Percentiles rank a stretch among this genome's conserved stretches.
phyloP scores from a whole-genome alignment of 30 jellyfish, hydroid and myxozoan species.

The Haliclystus octoradiatus region DNA sequence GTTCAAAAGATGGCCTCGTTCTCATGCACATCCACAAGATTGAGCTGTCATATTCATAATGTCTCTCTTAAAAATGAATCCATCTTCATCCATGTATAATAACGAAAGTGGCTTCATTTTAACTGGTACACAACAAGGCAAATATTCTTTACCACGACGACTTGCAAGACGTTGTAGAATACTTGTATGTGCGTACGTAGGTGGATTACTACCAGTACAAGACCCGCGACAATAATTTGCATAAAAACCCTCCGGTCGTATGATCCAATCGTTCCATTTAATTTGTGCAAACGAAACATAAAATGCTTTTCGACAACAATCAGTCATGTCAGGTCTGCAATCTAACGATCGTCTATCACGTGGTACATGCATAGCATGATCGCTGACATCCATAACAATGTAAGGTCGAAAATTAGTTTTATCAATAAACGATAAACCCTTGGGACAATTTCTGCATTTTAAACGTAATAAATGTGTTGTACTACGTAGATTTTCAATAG shows the following conservation, averaged over 20 bases:
- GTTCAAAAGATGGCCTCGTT: background rate
- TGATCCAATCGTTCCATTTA: constrained; percentile 5
- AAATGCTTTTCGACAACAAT: constrained; percentile 5
- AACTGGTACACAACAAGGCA: background rate
- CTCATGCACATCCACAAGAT: constrained; percentile 5
- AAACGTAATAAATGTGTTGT: too few species aligned
- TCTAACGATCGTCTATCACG: background rate
- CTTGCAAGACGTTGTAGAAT: constrained; percentile 1
- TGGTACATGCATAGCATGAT: background rate
- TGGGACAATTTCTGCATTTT: too few species aligned
- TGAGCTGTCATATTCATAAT: constrained; percentile 2
- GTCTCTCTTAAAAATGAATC: constrained; percentile 6
- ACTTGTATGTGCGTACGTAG: constrained; percentile 2
- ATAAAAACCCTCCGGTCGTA: constrained; percentile 1
- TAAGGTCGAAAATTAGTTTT: too few species aligned
- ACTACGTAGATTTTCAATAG: too few species aligned
- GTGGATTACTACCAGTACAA: background rate
- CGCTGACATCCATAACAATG: constrained; percentile 2
- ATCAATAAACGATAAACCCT: too few species aligned
- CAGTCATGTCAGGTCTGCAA: constrained; percentile 1
- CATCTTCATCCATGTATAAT: constrained; percentile 6
- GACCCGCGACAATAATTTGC: constrained; percentile 7
- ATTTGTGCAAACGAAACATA: constrained; percentile 8
- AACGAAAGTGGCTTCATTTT: background rate
- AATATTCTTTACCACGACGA: background rate